These are phyloP conservation scores for Heteractis magnifica DNA, from an alignment of 92 coral and sea anemone species.

Conservation along the genomic window DNA sequence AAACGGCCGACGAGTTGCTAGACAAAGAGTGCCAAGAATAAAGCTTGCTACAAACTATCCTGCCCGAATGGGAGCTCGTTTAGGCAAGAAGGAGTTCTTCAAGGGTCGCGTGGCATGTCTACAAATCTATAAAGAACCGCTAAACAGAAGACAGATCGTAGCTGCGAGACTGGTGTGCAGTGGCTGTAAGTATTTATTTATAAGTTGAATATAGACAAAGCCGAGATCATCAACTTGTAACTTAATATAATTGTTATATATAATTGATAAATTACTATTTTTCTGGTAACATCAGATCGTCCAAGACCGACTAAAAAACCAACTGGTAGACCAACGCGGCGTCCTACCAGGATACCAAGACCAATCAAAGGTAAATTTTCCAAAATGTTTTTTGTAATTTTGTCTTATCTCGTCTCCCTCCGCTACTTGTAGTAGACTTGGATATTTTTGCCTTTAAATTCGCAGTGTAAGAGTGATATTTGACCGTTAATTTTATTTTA, in stretches of 20 bases:
- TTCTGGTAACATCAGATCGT: slow-evolving; percentile 3
- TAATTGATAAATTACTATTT: neutral
- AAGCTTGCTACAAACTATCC: slow-evolving; percentile 79
- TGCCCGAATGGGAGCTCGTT: slow-evolving; percentile 70
- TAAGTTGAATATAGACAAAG: too few species aligned
- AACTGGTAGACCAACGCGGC: slow-evolving; percentile 2
- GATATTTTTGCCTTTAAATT: too few species aligned
- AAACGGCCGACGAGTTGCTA: slow-evolving; percentile 45
- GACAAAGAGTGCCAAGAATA: slow-evolving; percentile 49
- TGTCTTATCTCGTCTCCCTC: too few species aligned
- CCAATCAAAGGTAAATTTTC: neutral
- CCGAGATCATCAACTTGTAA: neutral
- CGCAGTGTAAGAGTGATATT: neutral
- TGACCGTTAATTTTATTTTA: neutral
- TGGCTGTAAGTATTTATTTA: slow-evolving; percentile 21
- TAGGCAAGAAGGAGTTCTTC: slow-evolving; percentile 50
- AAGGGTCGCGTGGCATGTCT: slow-evolving; percentile 63
- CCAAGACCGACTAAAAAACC: slow-evolving; percentile 15
- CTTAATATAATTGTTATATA: neutral
- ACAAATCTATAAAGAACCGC: slow-evolving; percentile 45
- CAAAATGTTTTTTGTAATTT: too few species aligned
- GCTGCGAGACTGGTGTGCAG: slow-evolving; percentile 48
- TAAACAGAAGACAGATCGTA: slow-evolving; percentile 40
- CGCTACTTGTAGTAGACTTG: too few species aligned
- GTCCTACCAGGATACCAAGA: slow-evolving; percentile 11